phyloP scores from a whole-genome alignment of 1,140 invertebrate genomes.

The Drosophila chauvacae region DNA sequence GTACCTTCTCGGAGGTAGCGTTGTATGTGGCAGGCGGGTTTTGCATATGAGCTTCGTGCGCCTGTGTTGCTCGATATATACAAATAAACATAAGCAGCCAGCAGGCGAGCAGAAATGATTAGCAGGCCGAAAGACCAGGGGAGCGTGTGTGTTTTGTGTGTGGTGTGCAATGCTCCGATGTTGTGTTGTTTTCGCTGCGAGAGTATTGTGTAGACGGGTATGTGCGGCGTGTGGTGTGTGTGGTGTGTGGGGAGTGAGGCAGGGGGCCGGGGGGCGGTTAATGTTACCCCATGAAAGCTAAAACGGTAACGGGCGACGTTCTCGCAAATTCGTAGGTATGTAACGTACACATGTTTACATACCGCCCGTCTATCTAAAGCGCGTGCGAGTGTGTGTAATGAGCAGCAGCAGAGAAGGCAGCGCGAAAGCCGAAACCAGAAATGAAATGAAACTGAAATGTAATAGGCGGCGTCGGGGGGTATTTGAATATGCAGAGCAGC shows the following conservation, averaged over 20 bases:
- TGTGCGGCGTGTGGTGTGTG: conserved; percentile 9
- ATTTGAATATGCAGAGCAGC: conserved; percentile 47
- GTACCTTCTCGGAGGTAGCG: conserved; percentile 14
- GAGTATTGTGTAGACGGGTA: conserved; percentile 46
- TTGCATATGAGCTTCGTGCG: conserved; percentile 77
- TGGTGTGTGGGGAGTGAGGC: conserved; percentile 1
- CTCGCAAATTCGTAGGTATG: conserved; percentile 65
- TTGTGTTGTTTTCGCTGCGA: conserved; percentile 52
- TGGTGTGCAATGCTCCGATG: conserved; percentile 54
- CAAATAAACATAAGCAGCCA: conserved; percentile 81
- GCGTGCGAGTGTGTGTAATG: conserved; percentile 60
- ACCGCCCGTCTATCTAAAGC: conserved; percentile 51
- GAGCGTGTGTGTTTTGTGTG: conserved; percentile 41
- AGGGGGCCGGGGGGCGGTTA: conserved; percentile 29
- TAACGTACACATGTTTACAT: conserved; percentile 49
- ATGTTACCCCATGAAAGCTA: conserved; percentile 72
- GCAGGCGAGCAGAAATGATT: conserved; percentile 78
- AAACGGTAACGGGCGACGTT: conserved; percentile 77
- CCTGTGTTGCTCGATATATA: conserved; percentile 82
- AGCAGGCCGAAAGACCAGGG: conserved; percentile 58
- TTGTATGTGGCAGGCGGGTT: conserved; percentile 49
- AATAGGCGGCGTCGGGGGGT: conserved; percentile 47
- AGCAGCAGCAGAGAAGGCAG: conserved; percentile 40
- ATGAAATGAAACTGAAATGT: conserved; percentile 72
- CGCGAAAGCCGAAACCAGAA: conserved; percentile 74